Conservation (phyloP, 2,113 vertebrate genomes). For the Carettochelys insculpta region DNA sequence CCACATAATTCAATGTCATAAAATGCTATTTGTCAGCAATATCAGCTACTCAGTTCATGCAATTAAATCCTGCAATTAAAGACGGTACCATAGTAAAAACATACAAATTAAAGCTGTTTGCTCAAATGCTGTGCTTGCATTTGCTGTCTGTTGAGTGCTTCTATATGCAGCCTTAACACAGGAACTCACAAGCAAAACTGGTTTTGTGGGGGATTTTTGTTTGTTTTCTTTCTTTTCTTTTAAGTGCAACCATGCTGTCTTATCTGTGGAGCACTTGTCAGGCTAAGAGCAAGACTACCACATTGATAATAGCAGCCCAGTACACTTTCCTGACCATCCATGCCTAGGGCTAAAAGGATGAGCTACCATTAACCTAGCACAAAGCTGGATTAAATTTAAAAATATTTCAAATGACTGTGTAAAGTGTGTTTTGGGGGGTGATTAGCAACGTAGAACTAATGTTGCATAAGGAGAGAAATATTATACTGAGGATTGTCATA, state of each 20-base stretch:
- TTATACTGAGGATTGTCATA: not conserved
- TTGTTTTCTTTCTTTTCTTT: not conserved
- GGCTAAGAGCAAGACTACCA: constrained; percentile 4
- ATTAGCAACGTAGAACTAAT: not conserved
- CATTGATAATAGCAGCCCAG: constrained; percentile 3
- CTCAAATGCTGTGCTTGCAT: not conserved
- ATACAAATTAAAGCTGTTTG: not conserved
- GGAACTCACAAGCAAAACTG: not conserved
- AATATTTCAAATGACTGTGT: not conserved
- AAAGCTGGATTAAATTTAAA: constrained; percentile 1
- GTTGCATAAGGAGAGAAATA: not conserved
- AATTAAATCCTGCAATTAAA: not conserved
- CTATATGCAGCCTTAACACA: not conserved
- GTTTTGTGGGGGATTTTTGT: not conserved
- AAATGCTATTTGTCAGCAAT: not conserved
- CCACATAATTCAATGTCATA: not conserved
- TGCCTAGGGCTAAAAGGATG: constrained; percentile 10
- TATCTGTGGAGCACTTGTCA: not conserved
- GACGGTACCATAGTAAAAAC: not conserved
- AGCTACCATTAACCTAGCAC: constrained; percentile 24
- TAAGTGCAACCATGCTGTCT: not conserved
- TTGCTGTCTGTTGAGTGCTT: not conserved
- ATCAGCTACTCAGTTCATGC: not conserved
- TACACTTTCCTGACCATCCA: not conserved
- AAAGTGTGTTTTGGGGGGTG: not conserved